Conservation (phyloP, 2,888 invertebrate species). For the Sacculina carcini region DNA sequence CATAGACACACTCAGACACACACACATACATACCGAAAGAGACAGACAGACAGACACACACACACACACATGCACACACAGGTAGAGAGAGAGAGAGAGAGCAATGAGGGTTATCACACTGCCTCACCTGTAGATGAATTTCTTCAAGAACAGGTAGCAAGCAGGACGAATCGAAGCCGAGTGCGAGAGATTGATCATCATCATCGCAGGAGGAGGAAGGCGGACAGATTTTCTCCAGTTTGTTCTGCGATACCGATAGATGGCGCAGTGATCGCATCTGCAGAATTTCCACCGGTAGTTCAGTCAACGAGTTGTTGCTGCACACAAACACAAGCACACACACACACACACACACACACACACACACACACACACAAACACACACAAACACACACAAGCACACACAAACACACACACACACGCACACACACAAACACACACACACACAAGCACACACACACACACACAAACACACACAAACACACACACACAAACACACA, state of each 20-base stretch:
- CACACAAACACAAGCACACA: neutral
- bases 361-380: too few relatives aligned
- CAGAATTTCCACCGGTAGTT: constrained; percentile 56
- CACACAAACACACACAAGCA: too few relatives aligned
- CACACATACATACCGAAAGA: neutral
- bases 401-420: too few relatives aligned
- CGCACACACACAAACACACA: too few relatives aligned
- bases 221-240: constrained; percentile 43
- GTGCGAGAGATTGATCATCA: constrained; percentile 1
- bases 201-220: too few relatives aligned
- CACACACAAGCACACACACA: too few relatives aligned
- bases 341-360: neutral
- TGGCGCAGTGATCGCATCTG: constrained; percentile 42
- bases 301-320: constrained; percentile 38
- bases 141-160: constrained; percentile 50
- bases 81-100: too few relatives aligned
- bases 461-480: too few relatives aligned
- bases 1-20: neutral
- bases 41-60: neutral
- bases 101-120: too few relatives aligned
- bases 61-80: too few relatives aligned
- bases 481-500: too few relatives aligned
- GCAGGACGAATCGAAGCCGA: constrained; percentile 1
- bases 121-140: constrained; percentile 46
- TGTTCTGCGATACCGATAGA: constrained; percentile 50